These are phyloP conservation scores for Drosophila guanche DNA, from an alignment of 1,140 invertebrate species.

Conservation along the genomic window DNA sequence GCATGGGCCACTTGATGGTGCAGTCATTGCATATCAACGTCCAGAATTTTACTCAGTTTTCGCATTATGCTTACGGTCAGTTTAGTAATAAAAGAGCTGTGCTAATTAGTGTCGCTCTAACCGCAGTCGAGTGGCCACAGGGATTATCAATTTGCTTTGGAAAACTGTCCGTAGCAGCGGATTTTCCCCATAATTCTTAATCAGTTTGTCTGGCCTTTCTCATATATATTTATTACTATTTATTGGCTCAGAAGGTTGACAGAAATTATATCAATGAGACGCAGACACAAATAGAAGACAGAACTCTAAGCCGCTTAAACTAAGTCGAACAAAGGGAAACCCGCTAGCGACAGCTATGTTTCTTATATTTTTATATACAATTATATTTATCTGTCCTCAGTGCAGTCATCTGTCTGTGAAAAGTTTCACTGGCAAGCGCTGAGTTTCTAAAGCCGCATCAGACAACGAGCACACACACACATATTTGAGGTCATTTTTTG, in stretches of 20 bases:
- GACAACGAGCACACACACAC: conserved; percentile 6
- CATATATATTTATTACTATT: conserved; percentile 19
- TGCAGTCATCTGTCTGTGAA: conserved; percentile 2
- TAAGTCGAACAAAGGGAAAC: conserved; percentile 11
- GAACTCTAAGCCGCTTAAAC: conserved; percentile 35
- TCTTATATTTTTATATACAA: not conserved
- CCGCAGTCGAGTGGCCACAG: not conserved
- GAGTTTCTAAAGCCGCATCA: conserved; percentile 11
- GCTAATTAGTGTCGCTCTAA: conserved; percentile 26
- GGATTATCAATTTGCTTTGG: not conserved
- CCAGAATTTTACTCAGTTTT: too few relatives aligned
- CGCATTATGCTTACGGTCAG: conserved; percentile 9
- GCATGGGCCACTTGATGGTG: too few relatives aligned
- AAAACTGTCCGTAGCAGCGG: too few relatives aligned
- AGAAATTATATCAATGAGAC: conserved; percentile 18
- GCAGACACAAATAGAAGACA: conserved; percentile 14
- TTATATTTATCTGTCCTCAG: not conserved
- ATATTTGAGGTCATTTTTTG: conserved; percentile 16
- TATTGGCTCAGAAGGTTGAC: conserved; percentile 31
- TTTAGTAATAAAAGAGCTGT: conserved; percentile 18
- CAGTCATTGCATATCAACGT: too few relatives aligned
- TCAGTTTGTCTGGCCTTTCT: not conserved
- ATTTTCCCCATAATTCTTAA: not conserved
- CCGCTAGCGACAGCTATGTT: not conserved
- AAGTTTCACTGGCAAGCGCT: conserved; percentile 4